These are phyloP conservation scores for Diorhabda sublineata DNA, from an alignment of 1,140 invertebrate genomes.

Conservation along the genomic window DNA sequence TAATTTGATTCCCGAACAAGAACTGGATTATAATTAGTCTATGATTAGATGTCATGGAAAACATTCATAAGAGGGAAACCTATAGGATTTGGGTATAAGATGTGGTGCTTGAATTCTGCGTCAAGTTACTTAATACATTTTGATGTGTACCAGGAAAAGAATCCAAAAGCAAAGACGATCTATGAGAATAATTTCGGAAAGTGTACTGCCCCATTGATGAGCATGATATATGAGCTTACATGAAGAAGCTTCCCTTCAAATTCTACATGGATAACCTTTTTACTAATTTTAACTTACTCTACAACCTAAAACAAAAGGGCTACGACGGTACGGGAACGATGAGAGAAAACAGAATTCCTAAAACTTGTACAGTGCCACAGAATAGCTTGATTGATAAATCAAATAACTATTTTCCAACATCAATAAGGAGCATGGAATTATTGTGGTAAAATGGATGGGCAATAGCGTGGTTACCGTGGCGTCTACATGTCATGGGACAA, in stretches of 20 bases:
- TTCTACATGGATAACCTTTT: slow-evolving; percentile 38
- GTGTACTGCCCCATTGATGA: slow-evolving; percentile 23
- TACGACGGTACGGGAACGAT: slow-evolving; percentile 23
- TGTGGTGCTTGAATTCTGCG: slow-evolving; percentile 16
- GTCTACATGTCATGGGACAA: slow-evolving; percentile 28
- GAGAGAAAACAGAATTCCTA: slow-evolving; percentile 23
- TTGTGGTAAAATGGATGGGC: slow-evolving; percentile 34
- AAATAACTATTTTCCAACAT: slow-evolving; percentile 3
- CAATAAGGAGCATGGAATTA: slow-evolving; percentile 23
- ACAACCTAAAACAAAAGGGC: slow-evolving; percentile 21
- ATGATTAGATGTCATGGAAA: too few species aligned
- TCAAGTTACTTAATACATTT: slow-evolving; percentile 28
- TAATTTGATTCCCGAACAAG: too few species aligned
- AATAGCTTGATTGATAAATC: background rate
- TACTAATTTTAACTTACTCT: slow-evolving; percentile 28
- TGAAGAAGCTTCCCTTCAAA: slow-evolving; percentile 16
- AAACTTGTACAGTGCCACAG: slow-evolving; percentile 14
- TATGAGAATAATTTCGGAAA: background rate
- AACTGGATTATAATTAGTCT: too few species aligned
- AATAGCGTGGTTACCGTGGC: slow-evolving; percentile 38
- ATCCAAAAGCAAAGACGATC: background rate
- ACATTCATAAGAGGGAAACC: too few species aligned
- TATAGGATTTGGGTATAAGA: too few species aligned
- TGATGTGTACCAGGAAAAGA: slow-evolving; percentile 21
- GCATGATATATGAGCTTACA: slow-evolving; percentile 26